A percentile compares a stretch with the other conserved stretches of the same genome.
Conservation (phyloP, 2,113 vertebrate species). For the Ploceus nigricollis region DNA sequence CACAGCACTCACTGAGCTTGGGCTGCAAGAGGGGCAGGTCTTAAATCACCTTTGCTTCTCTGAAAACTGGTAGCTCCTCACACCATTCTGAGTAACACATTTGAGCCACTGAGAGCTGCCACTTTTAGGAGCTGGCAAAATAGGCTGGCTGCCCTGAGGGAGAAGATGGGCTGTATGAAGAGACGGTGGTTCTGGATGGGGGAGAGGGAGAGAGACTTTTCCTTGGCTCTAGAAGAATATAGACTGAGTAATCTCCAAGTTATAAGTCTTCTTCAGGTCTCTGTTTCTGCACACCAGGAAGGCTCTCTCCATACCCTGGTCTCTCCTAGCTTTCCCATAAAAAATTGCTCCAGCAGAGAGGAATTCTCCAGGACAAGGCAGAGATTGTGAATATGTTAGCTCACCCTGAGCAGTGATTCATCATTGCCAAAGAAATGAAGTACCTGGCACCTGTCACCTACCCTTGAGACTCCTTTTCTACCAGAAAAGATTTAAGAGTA, state of each 20-base stretch:
- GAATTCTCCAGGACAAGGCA: background rate
- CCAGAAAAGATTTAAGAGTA: background rate
- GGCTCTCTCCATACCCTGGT: background rate
- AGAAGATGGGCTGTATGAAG: background rate
- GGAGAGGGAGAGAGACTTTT: background rate
- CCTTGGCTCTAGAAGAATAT: background rate
- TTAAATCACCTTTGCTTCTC: background rate
- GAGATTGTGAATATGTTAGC: background rate
- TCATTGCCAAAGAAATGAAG: constrained; percentile 21
- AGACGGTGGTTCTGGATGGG: background rate
- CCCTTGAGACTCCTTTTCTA: constrained; percentile 10
- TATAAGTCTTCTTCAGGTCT: background rate
- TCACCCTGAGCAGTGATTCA: background rate
- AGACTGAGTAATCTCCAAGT: background rate
- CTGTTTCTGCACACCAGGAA: background rate
- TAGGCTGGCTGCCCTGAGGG: background rate
- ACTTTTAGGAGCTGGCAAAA: background rate
- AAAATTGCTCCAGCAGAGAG: rapidly evolving
- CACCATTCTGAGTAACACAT: background rate
- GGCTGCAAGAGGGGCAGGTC: background rate
- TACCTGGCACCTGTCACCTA: background rate
- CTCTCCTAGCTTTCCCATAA: background rate
- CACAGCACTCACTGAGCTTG: rapidly evolving
- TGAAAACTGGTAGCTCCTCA: background rate
- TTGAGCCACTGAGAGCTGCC: background rate